Base-by-base conservation (phyloP, 30 jellyfish, hydroid and myxozoan species). In the Turritopsis dohrnii region DNA sequence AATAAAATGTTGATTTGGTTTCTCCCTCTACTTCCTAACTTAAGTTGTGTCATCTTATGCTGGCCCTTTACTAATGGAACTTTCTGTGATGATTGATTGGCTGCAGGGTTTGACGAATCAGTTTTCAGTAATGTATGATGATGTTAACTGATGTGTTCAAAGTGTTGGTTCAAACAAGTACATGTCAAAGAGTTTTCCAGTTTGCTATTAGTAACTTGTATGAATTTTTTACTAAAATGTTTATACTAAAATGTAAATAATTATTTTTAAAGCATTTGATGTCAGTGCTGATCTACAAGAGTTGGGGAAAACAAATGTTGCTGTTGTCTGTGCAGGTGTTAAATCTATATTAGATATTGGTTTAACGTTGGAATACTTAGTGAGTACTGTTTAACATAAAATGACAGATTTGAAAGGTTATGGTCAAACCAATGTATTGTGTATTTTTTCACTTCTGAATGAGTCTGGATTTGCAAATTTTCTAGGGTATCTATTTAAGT, bases 261-360 rank as follows among this genome's bases (percentile, higher is more conserved):
- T 76, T 72, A 74, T 29, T 84, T 7, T 82, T 72, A 5, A 31
- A 94, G 99, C 95, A 1, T 83, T 94, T 81, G 99, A 94, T 71
- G 77, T 94, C 66, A 94, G 99, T 84, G 97, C 99, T 65, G 99
- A 94, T 83, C 83, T 94, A 71, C 89, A 96, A 28, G 99, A 94
- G 77, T 92, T 94, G 69, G 99, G 97, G 1, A 86, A 79, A 53
- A 94, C 99, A 1, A 97, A 96, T 26, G 96, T 94, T 7, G 93
- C 96, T 27, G 97, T 94, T 41, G 84, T 94, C 17, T 94, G 99
- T 85, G 99, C 97, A 75, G 99, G 99, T 18, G 73, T 94, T 0
- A 94, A 94, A 82, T 94, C 99, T 30, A 94, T 94, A 1, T 81
- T 94, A 8, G 99, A 94, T 73, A 94, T 94, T 75, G 88, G 86